Base-by-base conservation (phyloP, 2,113 vertebrate species). In the Rhegmatorhina hoffmannsi region DNA sequence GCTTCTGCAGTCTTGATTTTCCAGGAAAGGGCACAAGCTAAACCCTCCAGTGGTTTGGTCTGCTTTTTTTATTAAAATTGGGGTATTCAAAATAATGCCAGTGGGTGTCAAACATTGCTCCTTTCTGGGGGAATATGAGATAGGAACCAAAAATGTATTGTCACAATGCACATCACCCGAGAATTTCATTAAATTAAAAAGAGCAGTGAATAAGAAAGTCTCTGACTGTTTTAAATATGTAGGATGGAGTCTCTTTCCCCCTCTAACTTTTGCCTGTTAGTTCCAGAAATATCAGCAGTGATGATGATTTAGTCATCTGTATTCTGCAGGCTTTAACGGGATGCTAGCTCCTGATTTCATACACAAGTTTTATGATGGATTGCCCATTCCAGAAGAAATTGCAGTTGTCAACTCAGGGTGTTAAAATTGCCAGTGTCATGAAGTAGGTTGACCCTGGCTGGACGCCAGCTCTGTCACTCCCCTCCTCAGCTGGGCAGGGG, bases 1-100 rank as follows among this genome's bases (percentile, higher is more conserved):
- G 94, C 96, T 94, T 59, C 62, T 47, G 33, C 29, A 47, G 53
- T 38, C 58, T 56, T 87, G 40, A 93, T 96, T 96, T 97, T 96
- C 92, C 93, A 92, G 90, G 93, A 95, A 93, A 94, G 49, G 56
- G 63, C 58, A 94, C 85, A 91, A 93, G n/a, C 36, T 94, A 89
- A 95, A 93, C n/a, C 34, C 43, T 91, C 49, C 13, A 49, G 36
- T 3, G 5, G 20, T 72, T 91, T 18, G 3, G 28, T 89, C 82
- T 82, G 70, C 80, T 95, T 40, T 43, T 83, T 95, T 94, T 70
- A 62, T 91, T 55, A 38, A 64, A 83, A 94, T 63, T 55, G 84
- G 72, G 28, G 60, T 62, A 85, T 75, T 92, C n/a, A 72, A 88
- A 85, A 88, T 67, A 89, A 95, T 49, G 46, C 34, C 2, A 31